Evolutionary conservation across 2,888 invertebrate species (phyloP).

Genomic region (Euphydryas editha): DNA sequence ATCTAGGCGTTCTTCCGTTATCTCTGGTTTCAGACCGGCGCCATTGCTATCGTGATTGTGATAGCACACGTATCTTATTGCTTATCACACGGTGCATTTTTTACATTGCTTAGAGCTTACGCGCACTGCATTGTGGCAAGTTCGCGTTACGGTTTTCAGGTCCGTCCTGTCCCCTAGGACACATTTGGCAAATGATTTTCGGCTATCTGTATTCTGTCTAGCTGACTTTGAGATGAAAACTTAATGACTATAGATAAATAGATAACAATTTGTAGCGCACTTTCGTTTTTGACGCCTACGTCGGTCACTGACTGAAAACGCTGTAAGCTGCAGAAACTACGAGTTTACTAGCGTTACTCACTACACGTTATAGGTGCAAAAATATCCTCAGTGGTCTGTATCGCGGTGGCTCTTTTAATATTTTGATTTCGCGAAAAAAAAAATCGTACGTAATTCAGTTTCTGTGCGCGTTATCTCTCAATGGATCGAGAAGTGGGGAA

Average conservation of each 20-base stretch:
- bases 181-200: neutral
- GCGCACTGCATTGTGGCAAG: neutral
- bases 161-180: neutral
- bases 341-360: too few species aligned
- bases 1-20: conserved; percentile 40
- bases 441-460: neutral
- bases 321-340: too few species aligned
- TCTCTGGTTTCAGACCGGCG: conserved; percentile 49
- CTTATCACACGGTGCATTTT: conserved; percentile 28
- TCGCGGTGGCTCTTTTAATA: too few species aligned
- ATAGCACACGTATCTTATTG: conserved; percentile 48
- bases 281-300: too few species aligned
- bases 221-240: too few species aligned
- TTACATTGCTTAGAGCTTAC: conserved; percentile 8
- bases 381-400: too few species aligned
- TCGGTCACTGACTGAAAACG: too few species aligned
- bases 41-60: conserved; percentile 60
- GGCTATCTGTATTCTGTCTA: too few species aligned
- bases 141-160: neutral
- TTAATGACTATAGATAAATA: too few species aligned
- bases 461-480: neutral
- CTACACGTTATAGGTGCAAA: too few species aligned
- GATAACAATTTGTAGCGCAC: too few species aligned
- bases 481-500: neutral
- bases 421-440: too few species aligned